A percentile compares a stretch with the other conserved stretches of the same genome.
These are phyloP conservation scores for Seriola dumerili DNA, from an alignment of 2,113 vertebrate species.

Conservation along the genomic window DNA sequence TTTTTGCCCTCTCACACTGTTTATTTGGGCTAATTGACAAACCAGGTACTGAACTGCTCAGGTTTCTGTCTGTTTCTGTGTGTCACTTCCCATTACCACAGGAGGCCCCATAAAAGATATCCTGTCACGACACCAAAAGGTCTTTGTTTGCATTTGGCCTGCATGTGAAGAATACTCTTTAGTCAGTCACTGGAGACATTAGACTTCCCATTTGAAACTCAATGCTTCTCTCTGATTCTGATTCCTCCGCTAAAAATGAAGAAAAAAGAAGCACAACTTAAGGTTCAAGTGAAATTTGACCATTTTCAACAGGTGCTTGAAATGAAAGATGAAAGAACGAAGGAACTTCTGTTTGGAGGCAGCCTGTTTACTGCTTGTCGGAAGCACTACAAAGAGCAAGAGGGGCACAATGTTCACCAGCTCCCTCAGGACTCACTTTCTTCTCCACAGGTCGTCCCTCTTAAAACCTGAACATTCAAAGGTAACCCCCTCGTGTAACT, in stretches of 20 bases:
- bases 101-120: slow-evolving; percentile 72
- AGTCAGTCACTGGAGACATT: slow-evolving; percentile 45
- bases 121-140: slow-evolving; percentile 77
- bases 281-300: slow-evolving; percentile 56
- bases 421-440: slow-evolving; percentile 71
- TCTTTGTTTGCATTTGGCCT: slow-evolving; percentile 71
- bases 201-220: slow-evolving; percentile 55
- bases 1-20: slow-evolving; percentile 55
- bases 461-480: slow-evolving; percentile 71
- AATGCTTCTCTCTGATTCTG: slow-evolving; percentile 25
- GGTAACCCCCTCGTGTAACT: slow-evolving; percentile 71
- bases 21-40: slow-evolving; percentile 75
- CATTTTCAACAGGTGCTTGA: slow-evolving; percentile 62
- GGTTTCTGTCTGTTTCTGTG: slow-evolving; percentile 60
- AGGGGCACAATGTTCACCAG: slow-evolving; percentile 29
- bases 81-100: slow-evolving; percentile 70
- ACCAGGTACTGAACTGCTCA: slow-evolving; percentile 67
- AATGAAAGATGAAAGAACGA: slow-evolving; percentile 60
- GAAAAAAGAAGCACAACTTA: not conserved
- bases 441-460: slow-evolving; percentile 71
- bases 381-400: slow-evolving; percentile 58
- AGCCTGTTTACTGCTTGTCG: slow-evolving; percentile 64
- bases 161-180: slow-evolving; percentile 55
- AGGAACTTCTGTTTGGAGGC: slow-evolving; percentile 58
- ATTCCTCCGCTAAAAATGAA: not conserved